Evolutionary conservation across 2,113 vertebrate genomes (phyloP).

Genomic region (Pantherophis guttatus): DNA sequence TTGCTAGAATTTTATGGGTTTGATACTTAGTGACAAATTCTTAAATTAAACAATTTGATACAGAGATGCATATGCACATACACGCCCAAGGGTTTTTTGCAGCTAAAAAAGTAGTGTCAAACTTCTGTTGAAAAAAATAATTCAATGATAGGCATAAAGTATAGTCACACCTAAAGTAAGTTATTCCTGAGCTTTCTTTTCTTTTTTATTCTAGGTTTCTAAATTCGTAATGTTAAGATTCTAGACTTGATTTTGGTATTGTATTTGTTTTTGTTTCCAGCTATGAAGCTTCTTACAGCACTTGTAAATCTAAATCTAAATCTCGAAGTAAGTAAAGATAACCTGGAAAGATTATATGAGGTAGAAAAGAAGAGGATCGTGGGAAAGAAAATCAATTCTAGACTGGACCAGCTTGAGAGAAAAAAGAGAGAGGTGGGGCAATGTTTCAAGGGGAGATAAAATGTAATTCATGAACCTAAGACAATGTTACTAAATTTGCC

Average conservation of each 20-base stretch:
- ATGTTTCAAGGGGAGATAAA: neutral
- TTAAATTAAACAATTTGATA: neutral
- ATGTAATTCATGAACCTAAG: neutral
- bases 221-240: neutral
- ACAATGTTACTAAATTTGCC: neutral
- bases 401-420: conserved; percentile 76
- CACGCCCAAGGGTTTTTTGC: neutral
- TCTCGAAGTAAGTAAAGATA: conserved; percentile 77
- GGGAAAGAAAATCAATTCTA: conserved; percentile 66
- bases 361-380: conserved; percentile 74
- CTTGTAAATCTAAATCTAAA: conserved; percentile 75
- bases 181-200: too few relatives aligned
- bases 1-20: neutral
- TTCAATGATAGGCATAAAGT: neutral
- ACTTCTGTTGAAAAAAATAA: neutral
- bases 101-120: neutral
- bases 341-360: conserved; percentile 76
- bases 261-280: conserved; percentile 62
- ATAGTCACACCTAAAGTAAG: neutral
- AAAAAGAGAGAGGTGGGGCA: conserved; percentile 79
- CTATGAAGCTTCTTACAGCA: conserved; percentile 83
- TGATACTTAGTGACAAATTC: neutral
- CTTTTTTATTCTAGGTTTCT: neutral
- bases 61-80: neutral
- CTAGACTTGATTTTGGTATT: neutral